Conservation (phyloP, 1,140 invertebrate species). For the Camponotus pennsylvanicus region DNA sequence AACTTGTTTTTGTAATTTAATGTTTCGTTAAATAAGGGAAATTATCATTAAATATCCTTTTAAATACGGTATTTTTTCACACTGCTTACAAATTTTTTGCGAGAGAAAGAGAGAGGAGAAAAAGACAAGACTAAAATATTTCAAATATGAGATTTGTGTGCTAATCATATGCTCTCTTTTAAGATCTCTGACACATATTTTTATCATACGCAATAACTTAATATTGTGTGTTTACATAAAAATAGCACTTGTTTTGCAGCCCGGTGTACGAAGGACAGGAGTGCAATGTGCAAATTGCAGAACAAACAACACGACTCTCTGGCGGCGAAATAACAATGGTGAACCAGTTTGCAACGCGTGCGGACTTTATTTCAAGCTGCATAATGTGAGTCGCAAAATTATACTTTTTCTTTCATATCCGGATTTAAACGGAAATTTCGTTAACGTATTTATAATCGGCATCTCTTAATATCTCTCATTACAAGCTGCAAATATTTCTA, state of each 20-base stretch:
- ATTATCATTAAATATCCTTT: neutral
- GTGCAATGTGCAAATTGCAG: constrained; percentile 95
- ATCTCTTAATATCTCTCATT: neutral
- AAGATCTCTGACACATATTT: neutral
- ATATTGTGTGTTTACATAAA: neutral
- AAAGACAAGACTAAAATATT: neutral
- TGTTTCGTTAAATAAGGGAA: neutral
- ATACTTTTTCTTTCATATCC: neutral
- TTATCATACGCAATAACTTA: neutral
- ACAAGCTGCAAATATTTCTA: neutral
- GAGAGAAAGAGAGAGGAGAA: too few relatives aligned
- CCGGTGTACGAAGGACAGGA: constrained; percentile 90
- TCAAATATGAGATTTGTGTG: neutral
- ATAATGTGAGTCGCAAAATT: constrained; percentile 89
- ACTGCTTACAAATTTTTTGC: neutral
- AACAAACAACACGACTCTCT: constrained; percentile 94
- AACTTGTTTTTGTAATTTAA: neutral
- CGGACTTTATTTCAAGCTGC: constrained; percentile 96
- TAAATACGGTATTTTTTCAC: neutral
- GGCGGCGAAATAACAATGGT: constrained; percentile 95
- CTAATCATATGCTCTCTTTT: too few relatives aligned
- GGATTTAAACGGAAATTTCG: constrained; percentile 9
- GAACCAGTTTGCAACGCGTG: constrained; percentile 97
- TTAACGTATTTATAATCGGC: neutral
- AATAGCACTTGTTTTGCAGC: constrained; percentile 83